Base-by-base conservation (phyloP, 2,797 vertebrate species). In the Falco concolor region DNA sequence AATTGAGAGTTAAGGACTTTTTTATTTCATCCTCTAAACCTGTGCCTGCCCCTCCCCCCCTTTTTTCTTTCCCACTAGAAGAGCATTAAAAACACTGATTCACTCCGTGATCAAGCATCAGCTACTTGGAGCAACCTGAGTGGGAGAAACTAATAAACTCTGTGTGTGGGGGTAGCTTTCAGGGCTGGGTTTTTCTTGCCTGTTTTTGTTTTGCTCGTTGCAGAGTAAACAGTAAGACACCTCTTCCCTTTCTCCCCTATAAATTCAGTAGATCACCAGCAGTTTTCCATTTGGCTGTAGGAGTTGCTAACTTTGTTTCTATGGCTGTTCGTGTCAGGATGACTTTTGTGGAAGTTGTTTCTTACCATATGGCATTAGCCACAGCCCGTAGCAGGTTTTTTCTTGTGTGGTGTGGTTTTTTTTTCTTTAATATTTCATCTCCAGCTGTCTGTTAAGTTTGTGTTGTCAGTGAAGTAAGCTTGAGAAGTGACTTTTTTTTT, bases 201-300 rank as follows among this genome's bases (percentile, higher is more conserved):
- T 87, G 40, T 84, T 79, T 94, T 83, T 89, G 19, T 95, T 95
- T 96, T 89, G 40, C 45, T 90, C 44, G 32, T 8, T 89, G 56
- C 19, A 34, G 83, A 79, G 63, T 90, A 74, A 94, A 93, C 53
- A 93, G 12, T 15, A 73, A 70, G 77, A 38, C 34, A 84, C n/a
- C 54, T 91, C 38, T 86, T 83, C 34, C 25, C 22, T 36, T 78
- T 90, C 20, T 25, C 20, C 28, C 20, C 18, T 47, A 1, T 52
- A 76, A 79, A 74, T 70, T 45, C 24, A n/a, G 24, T 64, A 83
- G 16, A 36, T 70, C 34, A 42, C 18, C 36, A 53, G 10, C 70
- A 82, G 42, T 70, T 82, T 86, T 75, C 36, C 9, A 6, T 67
- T 73, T 70, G 42, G 9, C 23, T 57, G 1, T 12, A 44, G 32